phyloP scores from a whole-genome alignment of 2,797 vertebrate species.

The Iguana delicatissima region DNA sequence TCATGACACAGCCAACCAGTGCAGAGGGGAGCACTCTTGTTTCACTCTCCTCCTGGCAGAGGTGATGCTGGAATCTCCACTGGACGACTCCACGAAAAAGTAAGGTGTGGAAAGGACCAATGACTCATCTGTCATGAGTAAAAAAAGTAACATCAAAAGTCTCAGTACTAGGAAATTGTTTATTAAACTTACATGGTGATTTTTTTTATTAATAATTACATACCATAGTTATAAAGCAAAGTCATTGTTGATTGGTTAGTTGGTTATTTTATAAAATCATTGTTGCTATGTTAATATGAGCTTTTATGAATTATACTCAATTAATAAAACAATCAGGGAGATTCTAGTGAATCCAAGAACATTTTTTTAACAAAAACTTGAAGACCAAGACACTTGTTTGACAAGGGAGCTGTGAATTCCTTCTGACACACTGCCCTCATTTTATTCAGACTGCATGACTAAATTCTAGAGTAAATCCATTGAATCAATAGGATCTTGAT shows the following conservation, averaged over 20 bases:
- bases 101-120: no score
- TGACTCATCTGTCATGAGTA: background rate
- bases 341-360: background rate
- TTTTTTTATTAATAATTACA: background rate
- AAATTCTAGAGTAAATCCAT: no score
- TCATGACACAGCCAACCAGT: no score
- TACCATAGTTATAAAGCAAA: background rate
- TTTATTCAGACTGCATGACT: background rate
- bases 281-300: background rate
- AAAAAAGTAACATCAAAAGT: background rate
- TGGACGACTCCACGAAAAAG: no score
- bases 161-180: background rate
- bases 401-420: background rate
- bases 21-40: no score
- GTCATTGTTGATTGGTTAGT: no score
- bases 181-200: background rate
- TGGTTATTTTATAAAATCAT: background rate
- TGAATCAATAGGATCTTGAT: no score
- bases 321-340: background rate
- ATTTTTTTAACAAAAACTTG: background rate
- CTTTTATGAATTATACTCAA: background rate
- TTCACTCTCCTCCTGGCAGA: no score
- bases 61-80: no score
- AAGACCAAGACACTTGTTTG: background rate
- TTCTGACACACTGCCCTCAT: background rate